phyloP scores from a whole-genome alignment of 64 coral and sea anemone genomes.

The Montipora cactus region DNA sequence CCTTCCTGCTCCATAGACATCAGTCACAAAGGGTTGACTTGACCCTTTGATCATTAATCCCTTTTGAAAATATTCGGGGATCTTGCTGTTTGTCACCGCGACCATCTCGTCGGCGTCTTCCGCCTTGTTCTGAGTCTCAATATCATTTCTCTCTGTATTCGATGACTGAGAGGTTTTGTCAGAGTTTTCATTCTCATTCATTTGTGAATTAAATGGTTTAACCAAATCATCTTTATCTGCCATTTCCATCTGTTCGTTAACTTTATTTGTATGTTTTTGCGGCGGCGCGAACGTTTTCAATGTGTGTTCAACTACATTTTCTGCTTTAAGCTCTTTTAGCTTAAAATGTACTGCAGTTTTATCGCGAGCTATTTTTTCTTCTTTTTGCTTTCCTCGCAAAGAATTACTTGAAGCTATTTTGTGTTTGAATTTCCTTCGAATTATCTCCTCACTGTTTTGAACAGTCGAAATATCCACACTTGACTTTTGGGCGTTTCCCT shows the following conservation, averaged over 20 bases:
- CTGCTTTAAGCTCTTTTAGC: neutral
- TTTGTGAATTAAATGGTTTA: neutral
- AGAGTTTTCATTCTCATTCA: neutral
- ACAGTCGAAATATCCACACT: neutral
- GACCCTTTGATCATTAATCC: neutral
- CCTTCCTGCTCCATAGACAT: neutral
- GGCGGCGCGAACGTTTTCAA: neutral
- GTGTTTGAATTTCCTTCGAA: neutral
- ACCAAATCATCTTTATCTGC: neutral
- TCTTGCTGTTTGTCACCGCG: neutral
- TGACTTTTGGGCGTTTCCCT: neutral
- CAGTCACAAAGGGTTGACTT: neutral
- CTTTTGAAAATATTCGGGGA: neutral
- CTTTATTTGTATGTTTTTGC: neutral
- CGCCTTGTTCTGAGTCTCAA: neutral
- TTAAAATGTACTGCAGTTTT: neutral
- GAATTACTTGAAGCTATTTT: neutral
- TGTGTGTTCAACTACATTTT: neutral
- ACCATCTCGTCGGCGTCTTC: neutral
- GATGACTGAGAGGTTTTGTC: neutral
- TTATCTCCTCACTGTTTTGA: neutral
- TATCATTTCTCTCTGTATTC: neutral
- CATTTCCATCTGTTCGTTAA: neutral
- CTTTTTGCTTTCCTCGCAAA: neutral
- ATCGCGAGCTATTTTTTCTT: neutral